These are phyloP conservation scores for Protosalanx chinensis DNA, from an alignment of 2,797 vertebrate genomes.

Conservation along the genomic window DNA sequence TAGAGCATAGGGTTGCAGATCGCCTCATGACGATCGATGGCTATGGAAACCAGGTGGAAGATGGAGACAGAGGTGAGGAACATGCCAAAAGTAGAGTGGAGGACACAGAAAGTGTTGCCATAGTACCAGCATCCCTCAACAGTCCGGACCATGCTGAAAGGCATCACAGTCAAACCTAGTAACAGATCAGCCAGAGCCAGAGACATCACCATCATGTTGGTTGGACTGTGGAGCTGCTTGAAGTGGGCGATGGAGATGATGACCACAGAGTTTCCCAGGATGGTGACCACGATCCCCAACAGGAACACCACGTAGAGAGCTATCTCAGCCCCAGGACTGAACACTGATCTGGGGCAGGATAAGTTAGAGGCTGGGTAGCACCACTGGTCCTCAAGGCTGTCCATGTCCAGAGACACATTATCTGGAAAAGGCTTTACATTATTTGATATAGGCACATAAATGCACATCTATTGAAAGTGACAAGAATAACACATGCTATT, in stretches of 20 bases:
- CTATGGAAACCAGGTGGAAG: conserved; percentile 74
- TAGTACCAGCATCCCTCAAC: conserved; percentile 76
- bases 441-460: not conserved
- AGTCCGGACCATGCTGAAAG: conserved; percentile 65
- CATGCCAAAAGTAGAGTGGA: conserved; percentile 71
- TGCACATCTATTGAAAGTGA: no score
- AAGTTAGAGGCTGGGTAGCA: conserved; percentile 51
- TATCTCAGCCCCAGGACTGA: conserved; percentile 19
- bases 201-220: conserved; percentile 75
- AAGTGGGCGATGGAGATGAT: conserved; percentile 75
- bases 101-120: conserved; percentile 64
- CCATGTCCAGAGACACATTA: not conserved
- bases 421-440: not conserved
- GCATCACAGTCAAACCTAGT: conserved; percentile 70
- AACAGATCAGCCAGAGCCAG: conserved; percentile 71
- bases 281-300: conserved; percentile 52
- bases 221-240: conserved; percentile 74
- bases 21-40: conserved; percentile 70
- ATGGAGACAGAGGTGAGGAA: conserved; percentile 71
- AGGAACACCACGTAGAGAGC: conserved; percentile 49
- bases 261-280: conserved; percentile 71
- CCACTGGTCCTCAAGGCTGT: conserved; percentile 23
- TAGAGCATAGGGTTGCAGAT: conserved; percentile 71
- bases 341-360: conserved; percentile 45
- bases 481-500: no score